These are phyloP conservation scores for Ctenopoma kingsleyae DNA, from an alignment of 2,797 vertebrate species.

Conservation along the genomic window DNA sequence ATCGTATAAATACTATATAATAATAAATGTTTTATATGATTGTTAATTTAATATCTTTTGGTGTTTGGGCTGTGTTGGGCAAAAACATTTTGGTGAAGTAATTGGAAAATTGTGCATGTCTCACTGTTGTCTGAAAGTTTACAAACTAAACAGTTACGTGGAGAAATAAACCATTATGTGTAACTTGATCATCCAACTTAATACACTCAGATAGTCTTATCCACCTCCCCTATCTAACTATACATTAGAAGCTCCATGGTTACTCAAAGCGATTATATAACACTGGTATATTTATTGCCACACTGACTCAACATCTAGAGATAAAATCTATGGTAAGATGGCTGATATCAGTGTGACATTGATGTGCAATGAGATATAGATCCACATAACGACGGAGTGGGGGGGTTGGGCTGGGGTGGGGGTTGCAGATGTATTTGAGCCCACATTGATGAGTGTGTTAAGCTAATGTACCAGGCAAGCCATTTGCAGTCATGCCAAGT, in stretches of 20 bases:
- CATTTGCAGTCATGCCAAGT: conserved; percentile 80
- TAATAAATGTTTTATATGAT: not conserved
- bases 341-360: conserved; percentile 59
- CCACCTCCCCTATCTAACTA: conserved; percentile 43
- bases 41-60: not conserved
- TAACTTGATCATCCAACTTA: not conserved
- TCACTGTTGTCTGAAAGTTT: not conserved
- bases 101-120: not conserved
- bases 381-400: not conserved
- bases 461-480: conserved; percentile 65
- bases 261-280: conserved; percentile 73
- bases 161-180: not conserved
- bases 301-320: conserved; percentile 74
- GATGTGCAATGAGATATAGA: conserved; percentile 54
- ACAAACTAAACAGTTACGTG: not conserved
- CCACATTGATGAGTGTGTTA: conserved; percentile 58
- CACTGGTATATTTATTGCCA: conserved; percentile 73
- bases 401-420: too few relatives aligned
- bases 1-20: too few relatives aligned
- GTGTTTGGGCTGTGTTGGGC: not conserved
- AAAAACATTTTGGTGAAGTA: too few relatives aligned
- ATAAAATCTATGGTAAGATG: conserved; percentile 62
- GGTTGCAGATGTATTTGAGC: conserved; percentile 62
- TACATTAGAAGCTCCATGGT: conserved; percentile 73
- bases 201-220: conserved; percentile 5